phyloP scores from a whole-genome alignment of 1,140 invertebrate genomes.

The Heliothis virescens region DNA sequence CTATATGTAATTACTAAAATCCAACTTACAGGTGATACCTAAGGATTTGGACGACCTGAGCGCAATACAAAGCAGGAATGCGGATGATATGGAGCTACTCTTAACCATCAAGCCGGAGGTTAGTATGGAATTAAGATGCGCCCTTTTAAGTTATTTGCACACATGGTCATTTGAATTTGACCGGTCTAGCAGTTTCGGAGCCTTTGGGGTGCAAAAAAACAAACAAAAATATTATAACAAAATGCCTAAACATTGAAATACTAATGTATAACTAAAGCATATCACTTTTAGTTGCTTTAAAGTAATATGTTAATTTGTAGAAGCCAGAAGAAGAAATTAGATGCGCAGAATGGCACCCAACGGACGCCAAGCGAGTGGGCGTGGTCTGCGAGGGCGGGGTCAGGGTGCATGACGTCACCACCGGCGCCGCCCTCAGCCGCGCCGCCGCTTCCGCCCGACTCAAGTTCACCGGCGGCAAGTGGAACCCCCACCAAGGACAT shows the following conservation, averaged over 20 bases:
- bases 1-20: no score
- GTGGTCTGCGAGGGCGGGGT: constrained; percentile 92
- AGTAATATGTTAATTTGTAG: constrained; percentile 63
- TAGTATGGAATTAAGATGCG: constrained; percentile 17
- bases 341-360: constrained; percentile 94
- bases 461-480: constrained; percentile 94
- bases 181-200: no score
- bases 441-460: constrained; percentile 90
- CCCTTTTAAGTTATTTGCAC: no score
- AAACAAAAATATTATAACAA: no score
- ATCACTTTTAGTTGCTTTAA: no score
- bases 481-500: constrained; percentile 97
- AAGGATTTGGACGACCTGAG: constrained; percentile 81
- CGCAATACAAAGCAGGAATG: constrained; percentile 76
- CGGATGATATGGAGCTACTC: constrained; percentile 76
- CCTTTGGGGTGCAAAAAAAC: no score
- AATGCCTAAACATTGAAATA: no score
- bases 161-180: no score
- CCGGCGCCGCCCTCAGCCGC: constrained; percentile 63
- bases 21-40: constrained; percentile 72
- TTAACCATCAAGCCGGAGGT: constrained; percentile 76
- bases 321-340: constrained; percentile 91
- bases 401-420: constrained; percentile 88
- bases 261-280: no score
- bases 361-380: constrained; percentile 89